These are phyloP conservation scores for Cephalotes varians DNA, from an alignment of 2,888 invertebrate species.

Conservation along the genomic window DNA sequence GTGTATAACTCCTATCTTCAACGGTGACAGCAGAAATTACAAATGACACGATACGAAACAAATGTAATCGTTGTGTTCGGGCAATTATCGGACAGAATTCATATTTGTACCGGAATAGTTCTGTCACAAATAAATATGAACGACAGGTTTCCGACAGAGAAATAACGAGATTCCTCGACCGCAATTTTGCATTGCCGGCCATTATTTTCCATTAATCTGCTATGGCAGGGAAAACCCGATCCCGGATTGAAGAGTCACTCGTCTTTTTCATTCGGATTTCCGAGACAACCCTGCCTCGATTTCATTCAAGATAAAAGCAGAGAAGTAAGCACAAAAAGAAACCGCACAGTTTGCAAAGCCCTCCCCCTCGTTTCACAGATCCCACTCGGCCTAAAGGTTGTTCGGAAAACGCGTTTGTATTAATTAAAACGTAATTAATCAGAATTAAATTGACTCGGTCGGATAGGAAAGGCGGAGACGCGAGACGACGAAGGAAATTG, in stretches of 20 bases:
- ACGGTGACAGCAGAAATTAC: slow-evolving; percentile 9
- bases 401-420: slow-evolving; percentile 73
- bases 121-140: slow-evolving; percentile 51
- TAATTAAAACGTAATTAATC: slow-evolving; percentile 80
- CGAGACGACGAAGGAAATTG: slow-evolving; percentile 18
- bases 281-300: slow-evolving; percentile 37
- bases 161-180: slow-evolving; percentile 52
- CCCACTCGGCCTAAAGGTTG: slow-evolving; percentile 26
- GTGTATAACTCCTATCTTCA: slow-evolving; percentile 63
- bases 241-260: slow-evolving; percentile 50
- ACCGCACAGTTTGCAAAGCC: slow-evolving; percentile 20
- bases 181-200: slow-evolving; percentile 27
- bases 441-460: slow-evolving; percentile 78
- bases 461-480: slow-evolving; percentile 21
- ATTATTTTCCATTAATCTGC: slow-evolving; percentile 53
- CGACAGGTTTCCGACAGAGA: slow-evolving; percentile 17
- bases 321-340: slow-evolving; percentile 22
- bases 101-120: slow-evolving; percentile 16
- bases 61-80: slow-evolving; percentile 8
- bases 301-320: slow-evolving; percentile 41
- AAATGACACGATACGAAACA: slow-evolving; percentile 23
- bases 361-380: neutral
- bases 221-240: slow-evolving; percentile 35
- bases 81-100: slow-evolving; percentile 39
- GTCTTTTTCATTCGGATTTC: slow-evolving; percentile 47